A percentile compares a stretch with the other conserved stretches of the same genome.
Evolutionary conservation across 2,797 vertebrate genomes (phyloP).

Genomic region (Platalea minor): DNA sequence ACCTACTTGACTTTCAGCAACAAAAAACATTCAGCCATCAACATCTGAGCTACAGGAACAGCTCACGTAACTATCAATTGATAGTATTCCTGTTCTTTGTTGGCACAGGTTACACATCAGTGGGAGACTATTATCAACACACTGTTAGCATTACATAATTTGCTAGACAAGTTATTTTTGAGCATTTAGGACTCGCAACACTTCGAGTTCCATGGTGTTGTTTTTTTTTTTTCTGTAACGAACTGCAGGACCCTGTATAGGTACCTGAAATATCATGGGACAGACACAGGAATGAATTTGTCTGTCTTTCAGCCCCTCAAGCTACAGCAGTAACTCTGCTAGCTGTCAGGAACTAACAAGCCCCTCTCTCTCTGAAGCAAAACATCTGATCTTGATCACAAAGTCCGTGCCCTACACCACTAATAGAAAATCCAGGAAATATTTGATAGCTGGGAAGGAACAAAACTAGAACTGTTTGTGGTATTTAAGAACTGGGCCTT

Average conservation of each 20-base stretch:
- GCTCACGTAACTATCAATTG: background rate
- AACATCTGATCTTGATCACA: background rate
- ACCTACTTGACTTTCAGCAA: background rate
- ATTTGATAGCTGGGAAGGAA: background rate
- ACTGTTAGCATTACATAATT: background rate
- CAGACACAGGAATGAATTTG: background rate
- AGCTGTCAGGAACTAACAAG: background rate
- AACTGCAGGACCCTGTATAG: background rate
- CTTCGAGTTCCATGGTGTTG: rapidly evolving
- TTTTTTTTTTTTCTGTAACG: background rate
- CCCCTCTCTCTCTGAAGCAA: background rate
- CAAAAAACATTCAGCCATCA: background rate
- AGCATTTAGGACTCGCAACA: background rate
- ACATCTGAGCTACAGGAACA: background rate
- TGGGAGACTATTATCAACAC: background rate
- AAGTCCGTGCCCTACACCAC: background rate
- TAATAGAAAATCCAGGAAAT: background rate
- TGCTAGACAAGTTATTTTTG: background rate
- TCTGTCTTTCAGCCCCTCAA: background rate
- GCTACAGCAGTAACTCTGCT: background rate
- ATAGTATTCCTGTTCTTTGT: background rate
- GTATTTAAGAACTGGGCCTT: background rate
- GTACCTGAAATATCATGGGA: background rate
- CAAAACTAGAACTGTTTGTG: background rate
- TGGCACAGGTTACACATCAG: background rate